Evolutionary conservation across 2,797 vertebrate species (phyloP).

Genomic region (Lepilemur septentrionalis): DNA sequence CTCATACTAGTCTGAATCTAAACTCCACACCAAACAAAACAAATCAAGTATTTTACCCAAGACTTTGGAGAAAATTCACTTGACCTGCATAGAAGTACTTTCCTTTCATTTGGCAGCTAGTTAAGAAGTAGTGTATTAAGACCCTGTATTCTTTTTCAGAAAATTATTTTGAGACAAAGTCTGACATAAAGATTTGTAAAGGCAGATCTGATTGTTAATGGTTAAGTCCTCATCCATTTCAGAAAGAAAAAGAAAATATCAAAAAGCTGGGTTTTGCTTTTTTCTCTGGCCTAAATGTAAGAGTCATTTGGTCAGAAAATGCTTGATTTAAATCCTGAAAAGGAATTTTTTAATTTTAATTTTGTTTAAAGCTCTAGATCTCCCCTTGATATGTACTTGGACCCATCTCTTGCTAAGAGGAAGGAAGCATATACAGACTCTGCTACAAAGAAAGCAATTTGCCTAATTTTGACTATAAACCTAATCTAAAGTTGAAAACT

Average conservation of each 20-base stretch:
- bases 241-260: not conserved
- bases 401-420: not conserved
- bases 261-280: not conserved
- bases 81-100: not conserved
- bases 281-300: not conserved
- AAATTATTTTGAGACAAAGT: slow-evolving; percentile 9
- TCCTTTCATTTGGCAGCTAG: not conserved
- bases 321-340: slow-evolving; percentile 13
- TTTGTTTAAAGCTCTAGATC: not conserved
- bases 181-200: not conserved
- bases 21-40: not conserved
- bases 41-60: not conserved
- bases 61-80: not conserved
- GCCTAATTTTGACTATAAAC: not conserved
- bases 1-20: not conserved
- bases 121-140: not conserved
- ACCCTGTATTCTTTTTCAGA: not conserved
- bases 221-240: not conserved
- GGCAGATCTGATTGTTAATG: not conserved
- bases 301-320: not conserved
- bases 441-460: not conserved
- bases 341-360: not conserved
- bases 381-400: not conserved
- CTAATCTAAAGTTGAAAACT: slow-evolving; percentile 40
- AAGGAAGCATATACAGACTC: not conserved